These are phyloP conservation scores for Blastomussa wellsi DNA, from an alignment of 92 coral and sea anemone species.

Conservation along the genomic window DNA sequence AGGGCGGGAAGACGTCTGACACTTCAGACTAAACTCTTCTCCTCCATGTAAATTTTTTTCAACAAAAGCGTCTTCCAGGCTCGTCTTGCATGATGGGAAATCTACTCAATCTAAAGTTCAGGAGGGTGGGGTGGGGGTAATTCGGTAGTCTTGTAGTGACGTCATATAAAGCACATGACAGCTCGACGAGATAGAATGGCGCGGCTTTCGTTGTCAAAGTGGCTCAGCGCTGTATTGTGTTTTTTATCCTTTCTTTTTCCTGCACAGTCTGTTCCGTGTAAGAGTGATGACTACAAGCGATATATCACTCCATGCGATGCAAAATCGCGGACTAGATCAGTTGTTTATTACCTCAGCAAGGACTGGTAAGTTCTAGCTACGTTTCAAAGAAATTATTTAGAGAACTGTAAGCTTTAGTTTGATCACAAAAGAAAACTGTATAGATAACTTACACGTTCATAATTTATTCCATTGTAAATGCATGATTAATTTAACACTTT, in stretches of 20 bases:
- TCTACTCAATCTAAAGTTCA: background rate
- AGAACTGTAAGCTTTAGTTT: too few species aligned
- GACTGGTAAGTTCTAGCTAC: slow-evolving; percentile 16
- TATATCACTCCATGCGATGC: slow-evolving; percentile 49
- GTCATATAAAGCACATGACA: background rate
- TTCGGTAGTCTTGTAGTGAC: too few species aligned
- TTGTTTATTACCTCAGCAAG: slow-evolving; percentile 28
- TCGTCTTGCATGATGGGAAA: slow-evolving; percentile 20
- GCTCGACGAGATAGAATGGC: slow-evolving; percentile 13
- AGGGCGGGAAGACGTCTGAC: too few species aligned
- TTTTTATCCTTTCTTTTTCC: slow-evolving; percentile 9
- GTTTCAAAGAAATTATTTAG: too few species aligned
- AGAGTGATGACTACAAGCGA: slow-evolving; percentile 24
- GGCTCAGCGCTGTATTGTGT: background rate
- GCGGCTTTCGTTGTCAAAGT: background rate
- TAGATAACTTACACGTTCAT: background rate
- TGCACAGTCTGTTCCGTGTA: slow-evolving; percentile 19
- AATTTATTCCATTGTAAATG: background rate
- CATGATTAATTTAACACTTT: background rate
- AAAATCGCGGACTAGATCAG: slow-evolving; percentile 27
- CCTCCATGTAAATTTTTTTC: slow-evolving; percentile 10
- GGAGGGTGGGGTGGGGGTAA: background rate
- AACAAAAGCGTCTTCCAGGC: background rate
- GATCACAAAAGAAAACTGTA: background rate
- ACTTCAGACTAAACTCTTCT: too few species aligned